phyloP scores from a whole-genome alignment of 1,140 invertebrate species.

The Dysdera silvatica region DNA sequence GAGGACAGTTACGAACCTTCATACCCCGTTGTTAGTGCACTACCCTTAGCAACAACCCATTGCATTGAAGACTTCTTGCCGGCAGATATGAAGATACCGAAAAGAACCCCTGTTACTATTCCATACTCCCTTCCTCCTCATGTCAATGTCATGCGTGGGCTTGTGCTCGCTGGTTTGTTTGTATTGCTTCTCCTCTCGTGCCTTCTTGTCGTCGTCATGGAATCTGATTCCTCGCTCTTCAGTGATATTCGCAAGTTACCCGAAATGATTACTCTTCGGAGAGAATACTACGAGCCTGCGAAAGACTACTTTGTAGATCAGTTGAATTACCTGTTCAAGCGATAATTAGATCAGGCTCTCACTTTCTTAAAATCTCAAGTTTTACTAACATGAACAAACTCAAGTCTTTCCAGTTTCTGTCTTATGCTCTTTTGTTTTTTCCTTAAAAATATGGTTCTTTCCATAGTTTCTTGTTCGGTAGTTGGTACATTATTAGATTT shows the following conservation, averaged over 20 bases:
- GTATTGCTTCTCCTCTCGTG: constrained; percentile 38
- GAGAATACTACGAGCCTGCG: constrained; percentile 71
- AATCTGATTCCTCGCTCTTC: constrained; percentile 61
- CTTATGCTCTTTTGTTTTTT: constrained; percentile 13
- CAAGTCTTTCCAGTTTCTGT: constrained; percentile 26
- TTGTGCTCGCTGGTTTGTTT: constrained; percentile 59
- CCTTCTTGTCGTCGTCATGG: constrained; percentile 41
- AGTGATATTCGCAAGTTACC: constrained; percentile 61
- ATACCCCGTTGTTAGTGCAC: no score
- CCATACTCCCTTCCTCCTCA: constrained; percentile 22
- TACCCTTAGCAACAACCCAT: no score
- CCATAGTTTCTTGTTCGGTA: no score
- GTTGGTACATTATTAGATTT: no score
- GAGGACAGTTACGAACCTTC: no score
- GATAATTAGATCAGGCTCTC: constrained; percentile 5
- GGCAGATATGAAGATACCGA: constrained; percentile 25
- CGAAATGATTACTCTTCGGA: constrained; percentile 65
- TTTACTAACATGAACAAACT: constrained; percentile 11
- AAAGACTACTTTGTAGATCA: constrained; percentile 53
- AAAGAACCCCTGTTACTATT: constrained; percentile 30
- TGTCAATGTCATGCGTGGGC: constrained; percentile 55
- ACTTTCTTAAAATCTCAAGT: not conserved
- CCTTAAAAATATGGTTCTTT: no score
- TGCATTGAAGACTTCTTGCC: constrained; percentile 12
- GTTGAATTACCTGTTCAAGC: constrained; percentile 23